These are phyloP conservation scores for Cataglyphis hispanica DNA, from an alignment of 1,140 invertebrate species.

Conservation along the genomic window DNA sequence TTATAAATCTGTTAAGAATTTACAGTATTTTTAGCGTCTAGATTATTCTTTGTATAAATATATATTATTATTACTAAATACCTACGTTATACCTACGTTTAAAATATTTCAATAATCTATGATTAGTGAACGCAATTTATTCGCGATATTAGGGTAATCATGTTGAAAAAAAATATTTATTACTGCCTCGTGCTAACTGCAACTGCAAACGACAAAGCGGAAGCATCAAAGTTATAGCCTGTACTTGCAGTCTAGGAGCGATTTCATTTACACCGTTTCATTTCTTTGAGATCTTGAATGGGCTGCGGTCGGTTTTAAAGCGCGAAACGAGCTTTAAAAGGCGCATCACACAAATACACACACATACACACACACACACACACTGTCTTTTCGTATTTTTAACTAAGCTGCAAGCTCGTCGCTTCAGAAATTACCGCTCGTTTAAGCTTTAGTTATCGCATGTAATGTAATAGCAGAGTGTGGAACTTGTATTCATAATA, in stretches of 20 bases:
- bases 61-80: background rate
- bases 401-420: conserved; percentile 30
- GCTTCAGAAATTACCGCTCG: conserved; percentile 41
- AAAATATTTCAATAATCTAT: background rate
- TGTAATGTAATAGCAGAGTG: conserved; percentile 3
- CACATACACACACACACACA: too few species aligned
- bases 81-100: background rate
- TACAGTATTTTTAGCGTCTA: too few species aligned
- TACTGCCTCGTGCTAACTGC: background rate
- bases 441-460: conserved; percentile 32
- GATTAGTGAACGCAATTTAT: too few species aligned
- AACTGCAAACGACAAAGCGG: conserved; percentile 42
- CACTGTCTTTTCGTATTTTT: conserved; percentile 53
- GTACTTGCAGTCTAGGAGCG: conserved; percentile 14
- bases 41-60: background rate
- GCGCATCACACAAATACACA: conserved; percentile 13
- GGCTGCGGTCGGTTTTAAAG: conserved; percentile 26
- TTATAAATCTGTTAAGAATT: background rate
- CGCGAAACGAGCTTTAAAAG: conserved; percentile 56
- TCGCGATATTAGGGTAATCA: conserved; percentile 1
- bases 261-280: conserved; percentile 48
- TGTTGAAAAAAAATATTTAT: conserved; percentile 1
- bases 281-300: conserved; percentile 56
- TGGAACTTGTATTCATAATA: conserved; percentile 7
- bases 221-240: conserved; percentile 9